A percentile compares a stretch with the other conserved stretches of the same genome.
Evolutionary conservation across 2,797 vertebrate genomes (phyloP).

Genomic region (Sebastolobus altivelis): DNA sequence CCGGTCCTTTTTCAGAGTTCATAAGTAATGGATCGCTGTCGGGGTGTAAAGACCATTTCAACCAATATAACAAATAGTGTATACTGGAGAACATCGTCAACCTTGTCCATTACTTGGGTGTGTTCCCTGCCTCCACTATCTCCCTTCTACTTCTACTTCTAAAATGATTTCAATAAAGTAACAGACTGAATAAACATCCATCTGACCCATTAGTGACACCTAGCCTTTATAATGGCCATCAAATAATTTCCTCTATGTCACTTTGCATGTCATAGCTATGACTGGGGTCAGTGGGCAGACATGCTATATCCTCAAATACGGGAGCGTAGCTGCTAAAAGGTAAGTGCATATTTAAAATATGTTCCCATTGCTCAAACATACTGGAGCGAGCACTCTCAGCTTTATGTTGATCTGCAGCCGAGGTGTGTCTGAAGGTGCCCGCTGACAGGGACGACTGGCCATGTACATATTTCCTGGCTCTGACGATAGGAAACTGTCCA

Average conservation of each 20-base stretch:
- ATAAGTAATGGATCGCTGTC: too few relatives aligned
- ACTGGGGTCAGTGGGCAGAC: constrained; percentile 57
- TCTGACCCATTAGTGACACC: background rate
- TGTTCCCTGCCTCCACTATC: too few relatives aligned
- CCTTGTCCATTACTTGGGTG: too few relatives aligned
- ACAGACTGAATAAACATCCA: background rate
- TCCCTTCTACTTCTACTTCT: too few relatives aligned
- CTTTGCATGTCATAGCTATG: constrained; percentile 65
- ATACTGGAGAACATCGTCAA: too few relatives aligned
- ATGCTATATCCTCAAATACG: constrained; percentile 83
- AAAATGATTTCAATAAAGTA: background rate
- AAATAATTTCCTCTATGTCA: constrained; percentile 84
- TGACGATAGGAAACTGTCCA: constrained; percentile 54
- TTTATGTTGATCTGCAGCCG: constrained; percentile 20
- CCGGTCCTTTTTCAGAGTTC: too few relatives aligned
- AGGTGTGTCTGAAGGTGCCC: constrained; percentile 1
- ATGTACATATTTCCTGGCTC: constrained; percentile 28
- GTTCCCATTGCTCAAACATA: constrained; percentile 67
- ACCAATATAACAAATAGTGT: too few relatives aligned
- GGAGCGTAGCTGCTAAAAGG: constrained; percentile 75
- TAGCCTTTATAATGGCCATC: constrained; percentile 22
- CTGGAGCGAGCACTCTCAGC: constrained; percentile 13
- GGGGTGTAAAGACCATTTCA: too few relatives aligned
- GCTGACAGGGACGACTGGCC: constrained; percentile 34
- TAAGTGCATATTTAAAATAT: constrained; percentile 70